A percentile compares a stretch with the other conserved stretches of the same genome.
Evolutionary conservation across 2,113 vertebrate genomes (phyloP).

Genomic region (Balaeniceps rex): DNA sequence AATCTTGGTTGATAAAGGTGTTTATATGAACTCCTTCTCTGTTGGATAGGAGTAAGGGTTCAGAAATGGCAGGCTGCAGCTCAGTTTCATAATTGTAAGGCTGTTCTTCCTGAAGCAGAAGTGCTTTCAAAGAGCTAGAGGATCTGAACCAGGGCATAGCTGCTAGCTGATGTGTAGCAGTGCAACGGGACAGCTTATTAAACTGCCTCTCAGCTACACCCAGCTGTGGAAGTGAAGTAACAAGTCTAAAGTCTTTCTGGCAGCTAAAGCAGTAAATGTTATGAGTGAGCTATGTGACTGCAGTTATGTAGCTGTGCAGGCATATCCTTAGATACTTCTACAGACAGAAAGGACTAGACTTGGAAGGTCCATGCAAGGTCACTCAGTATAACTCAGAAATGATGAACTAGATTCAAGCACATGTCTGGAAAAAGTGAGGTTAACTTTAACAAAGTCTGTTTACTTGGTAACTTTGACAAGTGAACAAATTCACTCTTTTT

Average conservation of each 20-base stretch:
- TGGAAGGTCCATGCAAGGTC: neutral
- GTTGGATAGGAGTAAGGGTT: neutral
- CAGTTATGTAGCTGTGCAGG: neutral
- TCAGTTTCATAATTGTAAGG: neutral
- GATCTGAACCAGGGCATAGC: neutral
- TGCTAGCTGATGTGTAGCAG: neutral
- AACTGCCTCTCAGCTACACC: neutral
- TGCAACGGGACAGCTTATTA: neutral
- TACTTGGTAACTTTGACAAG: neutral
- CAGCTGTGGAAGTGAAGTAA: neutral
- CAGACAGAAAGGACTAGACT: neutral
- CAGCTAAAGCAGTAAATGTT: neutral
- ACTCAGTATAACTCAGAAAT: neutral
- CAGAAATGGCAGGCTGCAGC: neutral
- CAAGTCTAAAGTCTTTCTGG: neutral
- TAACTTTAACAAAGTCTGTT: neutral
- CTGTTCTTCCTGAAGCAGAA: neutral
- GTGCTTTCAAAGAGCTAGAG: neutral
- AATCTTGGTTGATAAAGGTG: neutral
- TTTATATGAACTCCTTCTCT: neutral
- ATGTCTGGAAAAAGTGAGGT: neutral
- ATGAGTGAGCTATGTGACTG: neutral
- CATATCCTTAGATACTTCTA: neutral
- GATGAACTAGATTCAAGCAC: neutral
- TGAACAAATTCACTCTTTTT: neutral